A percentile compares a stretch with the other conserved stretches of the same genome.
phyloP scores from a whole-genome alignment of 1,140 invertebrate genomes.

The Drosophila guanche region DNA sequence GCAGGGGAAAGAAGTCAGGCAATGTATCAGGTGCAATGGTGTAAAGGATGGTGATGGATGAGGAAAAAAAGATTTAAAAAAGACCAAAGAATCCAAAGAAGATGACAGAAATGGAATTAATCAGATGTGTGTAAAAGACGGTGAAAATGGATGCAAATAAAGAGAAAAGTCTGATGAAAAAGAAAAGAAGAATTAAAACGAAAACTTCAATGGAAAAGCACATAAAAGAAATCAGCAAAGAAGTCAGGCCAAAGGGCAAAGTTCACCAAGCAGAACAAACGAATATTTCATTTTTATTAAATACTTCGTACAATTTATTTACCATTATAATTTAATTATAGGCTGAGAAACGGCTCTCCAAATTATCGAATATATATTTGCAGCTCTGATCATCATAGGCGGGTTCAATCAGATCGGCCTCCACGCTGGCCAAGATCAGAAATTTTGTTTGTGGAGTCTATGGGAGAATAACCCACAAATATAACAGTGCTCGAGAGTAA shows the following conservation, averaged over 20 bases:
- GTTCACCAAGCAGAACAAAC: too few species aligned
- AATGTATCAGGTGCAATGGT: too few species aligned
- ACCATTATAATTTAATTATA: conserved; percentile 5
- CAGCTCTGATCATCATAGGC: conserved; percentile 49
- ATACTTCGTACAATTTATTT: too few species aligned
- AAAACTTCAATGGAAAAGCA: neutral
- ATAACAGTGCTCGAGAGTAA: neutral
- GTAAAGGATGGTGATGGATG: too few species aligned
- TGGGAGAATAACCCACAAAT: neutral
- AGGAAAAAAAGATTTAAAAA: too few species aligned
- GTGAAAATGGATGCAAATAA: neutral
- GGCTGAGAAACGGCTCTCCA: conserved; percentile 57
- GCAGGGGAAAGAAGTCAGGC: too few species aligned
- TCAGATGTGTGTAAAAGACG: neutral
- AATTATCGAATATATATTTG: conserved; percentile 50
- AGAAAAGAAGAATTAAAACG: neutral
- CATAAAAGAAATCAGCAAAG: neutral
- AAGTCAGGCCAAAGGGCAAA: neutral
- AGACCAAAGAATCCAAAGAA: too few species aligned
- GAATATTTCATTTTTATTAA: neutral
- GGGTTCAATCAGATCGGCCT: conserved; percentile 59
- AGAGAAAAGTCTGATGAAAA: neutral
- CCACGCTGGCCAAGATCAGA: conserved; percentile 49
- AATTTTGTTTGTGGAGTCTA: conserved; percentile 54
- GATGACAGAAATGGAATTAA: too few species aligned